A percentile compares a stretch with the other conserved stretches of the same genome.
Evolutionary conservation across 1,140 invertebrate species (phyloP).

Genomic region (Eumeta japonica): DNA sequence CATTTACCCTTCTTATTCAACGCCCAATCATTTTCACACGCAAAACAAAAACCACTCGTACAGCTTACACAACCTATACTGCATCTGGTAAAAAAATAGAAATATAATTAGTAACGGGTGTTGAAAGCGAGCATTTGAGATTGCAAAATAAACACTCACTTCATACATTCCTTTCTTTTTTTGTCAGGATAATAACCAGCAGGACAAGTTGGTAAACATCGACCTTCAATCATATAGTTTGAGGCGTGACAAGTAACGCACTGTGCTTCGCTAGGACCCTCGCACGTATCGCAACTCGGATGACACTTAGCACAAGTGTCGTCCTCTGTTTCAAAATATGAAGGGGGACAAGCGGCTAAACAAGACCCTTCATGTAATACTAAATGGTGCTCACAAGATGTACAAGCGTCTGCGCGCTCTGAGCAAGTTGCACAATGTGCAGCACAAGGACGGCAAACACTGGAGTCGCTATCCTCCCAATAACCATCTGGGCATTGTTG

Average conservation of each 20-base stretch:
- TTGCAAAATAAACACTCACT: slow-evolving; percentile 26
- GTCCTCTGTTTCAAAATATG: slow-evolving; percentile 80
- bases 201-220: slow-evolving; percentile 67
- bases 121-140: no score
- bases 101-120: slow-evolving; percentile 2
- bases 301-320: slow-evolving; percentile 79
- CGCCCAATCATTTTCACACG: slow-evolving; percentile 70
- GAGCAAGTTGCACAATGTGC: slow-evolving; percentile 78
- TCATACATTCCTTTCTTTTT: slow-evolving; percentile 72
- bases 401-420: slow-evolving; percentile 76
- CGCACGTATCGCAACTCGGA: slow-evolving; percentile 78
- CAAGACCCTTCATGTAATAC: slow-evolving; percentile 79
- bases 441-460: slow-evolving; percentile 73
- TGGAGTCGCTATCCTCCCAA: slow-evolving; percentile 73
- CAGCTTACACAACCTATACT: slow-evolving; percentile 72
- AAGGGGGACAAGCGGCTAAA: slow-evolving; percentile 74
- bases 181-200: slow-evolving; percentile 71
- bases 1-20: slow-evolving; percentile 72
- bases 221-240: slow-evolving; percentile 65
- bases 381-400: slow-evolving; percentile 79
- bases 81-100: slow-evolving; percentile 55
- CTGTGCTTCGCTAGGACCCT: slow-evolving; percentile 70
- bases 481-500: slow-evolving; percentile 85
- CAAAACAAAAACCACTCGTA: slow-evolving; percentile 65
- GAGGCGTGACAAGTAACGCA: slow-evolving; percentile 77